A percentile compares a stretch with the other conserved stretches of the same genome.
Evolutionary conservation across 2,113 vertebrate species (phyloP).

Genomic region (Spizaetus ornatus): DNA sequence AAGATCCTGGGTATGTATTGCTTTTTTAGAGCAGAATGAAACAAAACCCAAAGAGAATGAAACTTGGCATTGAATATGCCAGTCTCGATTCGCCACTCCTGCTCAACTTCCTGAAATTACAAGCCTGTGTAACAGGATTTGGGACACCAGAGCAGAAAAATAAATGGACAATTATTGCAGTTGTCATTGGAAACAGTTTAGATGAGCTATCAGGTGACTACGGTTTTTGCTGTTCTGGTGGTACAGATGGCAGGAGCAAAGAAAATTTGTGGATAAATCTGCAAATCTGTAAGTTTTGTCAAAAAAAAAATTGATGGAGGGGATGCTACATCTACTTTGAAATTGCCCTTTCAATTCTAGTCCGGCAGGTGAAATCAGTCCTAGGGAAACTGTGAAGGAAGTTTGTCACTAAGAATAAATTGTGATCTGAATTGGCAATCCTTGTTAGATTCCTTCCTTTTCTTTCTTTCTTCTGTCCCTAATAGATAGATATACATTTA

Average conservation of each 20-base stretch:
- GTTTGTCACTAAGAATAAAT: neutral
- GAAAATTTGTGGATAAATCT: neutral
- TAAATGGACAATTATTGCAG: neutral
- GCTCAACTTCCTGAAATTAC: neutral
- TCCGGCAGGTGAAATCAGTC: neutral
- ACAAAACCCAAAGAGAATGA: neutral
- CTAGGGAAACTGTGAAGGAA: neutral
- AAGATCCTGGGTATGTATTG: neutral
- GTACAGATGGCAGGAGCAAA: neutral
- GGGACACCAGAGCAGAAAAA: neutral
- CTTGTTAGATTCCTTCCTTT: neutral
- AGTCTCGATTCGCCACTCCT: neutral
- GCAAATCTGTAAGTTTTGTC: neutral
- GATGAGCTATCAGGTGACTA: neutral
- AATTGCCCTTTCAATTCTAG: neutral
- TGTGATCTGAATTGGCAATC: neutral
- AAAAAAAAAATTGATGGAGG: neutral
- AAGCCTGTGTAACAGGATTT: neutral
- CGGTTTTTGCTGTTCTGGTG: neutral
- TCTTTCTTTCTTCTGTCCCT: neutral
- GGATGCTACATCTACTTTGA: neutral
- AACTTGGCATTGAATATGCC: neutral
- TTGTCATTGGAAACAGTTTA: neutral
- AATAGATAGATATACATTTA: neutral
- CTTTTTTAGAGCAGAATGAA: neutral